Conservation (phyloP, 2,113 vertebrate genomes). For the Microtus oregoni region DNA sequence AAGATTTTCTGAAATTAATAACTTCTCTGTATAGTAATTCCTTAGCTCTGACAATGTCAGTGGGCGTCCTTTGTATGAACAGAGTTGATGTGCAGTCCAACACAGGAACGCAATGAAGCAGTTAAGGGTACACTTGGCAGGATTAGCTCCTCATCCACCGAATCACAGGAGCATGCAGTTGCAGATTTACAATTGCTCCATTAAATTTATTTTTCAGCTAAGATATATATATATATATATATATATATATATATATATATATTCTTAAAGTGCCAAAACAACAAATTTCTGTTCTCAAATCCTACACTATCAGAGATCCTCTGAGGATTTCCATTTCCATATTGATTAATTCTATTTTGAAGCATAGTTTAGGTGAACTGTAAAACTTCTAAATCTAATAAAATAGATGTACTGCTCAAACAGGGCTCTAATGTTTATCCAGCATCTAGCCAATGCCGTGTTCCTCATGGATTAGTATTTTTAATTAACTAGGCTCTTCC, state of each 20-base stretch:
- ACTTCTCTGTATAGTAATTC: neutral
- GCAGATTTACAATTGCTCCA: constrained; percentile 38
- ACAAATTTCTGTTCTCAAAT: neutral
- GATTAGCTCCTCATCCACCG: neutral
- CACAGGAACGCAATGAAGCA: neutral
- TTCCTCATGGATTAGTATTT: constrained; percentile 73
- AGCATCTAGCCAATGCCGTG: constrained; percentile 7
- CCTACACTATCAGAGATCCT: constrained; percentile 12
- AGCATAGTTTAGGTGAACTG: constrained; percentile 53
- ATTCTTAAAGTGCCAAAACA: neutral
- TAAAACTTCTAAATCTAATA: constrained; percentile 62
- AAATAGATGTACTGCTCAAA: constrained; percentile 70
- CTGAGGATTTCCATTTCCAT: constrained; percentile 38
- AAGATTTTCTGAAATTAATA: constrained; percentile 54
- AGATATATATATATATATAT: constrained; percentile 15
- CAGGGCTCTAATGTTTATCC: constrained; percentile 58
- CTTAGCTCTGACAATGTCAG: neutral
- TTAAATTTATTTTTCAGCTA: constrained; percentile 49
- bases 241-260: no score
- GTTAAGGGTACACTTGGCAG: neutral
- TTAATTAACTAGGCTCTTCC: constrained; percentile 70
- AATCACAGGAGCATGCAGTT: neutral
- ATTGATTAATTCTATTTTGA: constrained; percentile 34
- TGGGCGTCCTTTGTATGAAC: neutral
- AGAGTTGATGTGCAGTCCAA: neutral